A percentile compares a stretch with the other conserved stretches of the same genome.
Conservation (phyloP, 2,888 invertebrate genomes). For the Nipponacmea schrenckii region DNA sequence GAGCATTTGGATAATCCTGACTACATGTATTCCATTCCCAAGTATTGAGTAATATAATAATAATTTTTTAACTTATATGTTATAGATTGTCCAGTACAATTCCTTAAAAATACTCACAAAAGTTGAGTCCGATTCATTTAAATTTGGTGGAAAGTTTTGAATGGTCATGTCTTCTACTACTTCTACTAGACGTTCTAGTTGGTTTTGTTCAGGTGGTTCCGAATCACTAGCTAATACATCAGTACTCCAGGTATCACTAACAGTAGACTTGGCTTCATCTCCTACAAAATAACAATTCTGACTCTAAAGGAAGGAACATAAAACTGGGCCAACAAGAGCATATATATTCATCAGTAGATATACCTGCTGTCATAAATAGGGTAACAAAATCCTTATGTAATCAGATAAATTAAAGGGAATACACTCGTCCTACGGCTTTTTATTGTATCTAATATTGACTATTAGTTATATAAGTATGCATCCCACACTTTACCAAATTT, state of each 20-base stretch:
- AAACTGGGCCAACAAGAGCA: background rate
- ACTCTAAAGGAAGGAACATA: background rate
- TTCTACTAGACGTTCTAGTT: constrained; percentile 64
- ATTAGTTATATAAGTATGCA: too few relatives aligned
- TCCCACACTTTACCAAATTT: too few relatives aligned
- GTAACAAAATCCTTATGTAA: too few relatives aligned
- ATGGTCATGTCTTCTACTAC: constrained; percentile 61
- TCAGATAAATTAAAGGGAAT: too few relatives aligned
- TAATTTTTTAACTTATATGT: too few relatives aligned
- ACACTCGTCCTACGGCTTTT: too few relatives aligned
- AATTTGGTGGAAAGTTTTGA: constrained; percentile 43
- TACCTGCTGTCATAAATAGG: too few relatives aligned
- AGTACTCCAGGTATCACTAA: constrained; percentile 98
- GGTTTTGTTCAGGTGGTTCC: constrained; percentile 84
- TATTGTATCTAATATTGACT: too few relatives aligned
- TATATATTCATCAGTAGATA: background rate
- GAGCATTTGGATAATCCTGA: too few relatives aligned
- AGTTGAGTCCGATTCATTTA: background rate
- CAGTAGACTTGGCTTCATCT: constrained; percentile 95
- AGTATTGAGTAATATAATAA: too few relatives aligned
- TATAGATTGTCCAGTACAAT: too few relatives aligned
- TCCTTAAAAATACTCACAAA: background rate
- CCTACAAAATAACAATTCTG: constrained; percentile 73
- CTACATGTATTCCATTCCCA: too few relatives aligned
- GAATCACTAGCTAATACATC: constrained; percentile 97